phyloP scores from a whole-genome alignment of 2,888 invertebrate genomes.

The Chrysolina americana region DNA sequence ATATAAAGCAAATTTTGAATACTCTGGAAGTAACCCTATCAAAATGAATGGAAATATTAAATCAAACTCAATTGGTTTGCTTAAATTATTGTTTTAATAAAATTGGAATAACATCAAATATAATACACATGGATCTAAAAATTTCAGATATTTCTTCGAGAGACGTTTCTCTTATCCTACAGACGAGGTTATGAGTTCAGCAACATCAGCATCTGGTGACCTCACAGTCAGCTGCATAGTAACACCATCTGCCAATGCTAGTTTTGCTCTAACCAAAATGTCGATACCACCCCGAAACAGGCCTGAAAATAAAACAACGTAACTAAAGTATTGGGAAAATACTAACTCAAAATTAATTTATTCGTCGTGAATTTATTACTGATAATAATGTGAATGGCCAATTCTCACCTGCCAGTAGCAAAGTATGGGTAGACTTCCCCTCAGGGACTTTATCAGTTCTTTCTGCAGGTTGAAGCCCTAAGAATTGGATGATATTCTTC shows the following conservation, averaged over 20 bases:
- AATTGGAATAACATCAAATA: conserved; percentile 32
- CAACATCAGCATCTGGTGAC: conserved; percentile 87
- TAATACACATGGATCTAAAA: conserved; percentile 25
- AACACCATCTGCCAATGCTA: conserved; percentile 86
- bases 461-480: conserved; percentile 90
- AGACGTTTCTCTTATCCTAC: conserved; percentile 76
- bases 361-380: background rate
- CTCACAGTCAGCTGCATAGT: conserved; percentile 95
- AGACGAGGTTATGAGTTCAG: conserved; percentile 88
- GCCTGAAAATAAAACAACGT: conserved; percentile 69
- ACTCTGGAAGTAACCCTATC: too few species aligned
- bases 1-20: too few species aligned
- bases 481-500: conserved; percentile 84
- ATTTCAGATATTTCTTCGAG: conserved; percentile 4
- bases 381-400: background rate
- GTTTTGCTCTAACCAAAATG: conserved; percentile 87
- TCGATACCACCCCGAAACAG: conserved; percentile 93
- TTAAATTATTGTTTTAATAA: conserved; percentile 29
- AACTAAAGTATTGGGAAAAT: too few species aligned
- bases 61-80: background rate
- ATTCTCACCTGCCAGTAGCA: conserved; percentile 81
- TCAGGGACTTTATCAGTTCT: conserved; percentile 87
- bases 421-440: conserved; percentile 85
- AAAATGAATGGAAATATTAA: background rate
- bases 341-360: too few species aligned